phyloP scores from a whole-genome alignment of 2,888 invertebrate species.

The Cyrtodaria siliqua region DNA sequence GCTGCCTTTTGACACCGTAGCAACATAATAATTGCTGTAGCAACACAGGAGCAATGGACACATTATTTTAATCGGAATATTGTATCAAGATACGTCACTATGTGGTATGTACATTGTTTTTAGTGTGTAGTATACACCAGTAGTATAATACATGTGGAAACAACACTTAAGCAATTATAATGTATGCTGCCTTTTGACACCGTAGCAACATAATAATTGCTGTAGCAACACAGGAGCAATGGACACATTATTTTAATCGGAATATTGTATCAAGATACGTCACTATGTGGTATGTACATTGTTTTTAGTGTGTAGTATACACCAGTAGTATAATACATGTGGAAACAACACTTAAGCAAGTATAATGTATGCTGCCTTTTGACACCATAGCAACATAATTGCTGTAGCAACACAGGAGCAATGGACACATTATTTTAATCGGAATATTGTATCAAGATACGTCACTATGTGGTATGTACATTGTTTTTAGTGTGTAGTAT shows the following conservation, averaged over 20 bases:
- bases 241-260: not conserved
- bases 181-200: constrained; percentile 31
- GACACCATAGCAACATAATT: constrained; percentile 19
- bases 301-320: too few relatives aligned
- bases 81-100: not conserved
- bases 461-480: not conserved
- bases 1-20: constrained; percentile 12
- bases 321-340: not conserved
- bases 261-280: too few relatives aligned
- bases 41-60: constrained; percentile 4
- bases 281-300: too few relatives aligned
- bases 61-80: not conserved
- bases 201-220: constrained; percentile 4
- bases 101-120: not conserved
- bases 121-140: not conserved
- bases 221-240: constrained; percentile 22
- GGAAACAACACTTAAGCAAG: not conserved
- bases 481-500: constrained; percentile 1
- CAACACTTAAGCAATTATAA: constrained; percentile 13
- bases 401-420: constrained; percentile 15
- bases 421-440: not conserved
- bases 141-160: not conserved
- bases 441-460: not conserved
- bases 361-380: constrained; percentile 14
- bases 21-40: constrained; percentile 4